Conservation (phyloP, 92 coral and sea anemone genomes). For the Heliopora coerulea region DNA sequence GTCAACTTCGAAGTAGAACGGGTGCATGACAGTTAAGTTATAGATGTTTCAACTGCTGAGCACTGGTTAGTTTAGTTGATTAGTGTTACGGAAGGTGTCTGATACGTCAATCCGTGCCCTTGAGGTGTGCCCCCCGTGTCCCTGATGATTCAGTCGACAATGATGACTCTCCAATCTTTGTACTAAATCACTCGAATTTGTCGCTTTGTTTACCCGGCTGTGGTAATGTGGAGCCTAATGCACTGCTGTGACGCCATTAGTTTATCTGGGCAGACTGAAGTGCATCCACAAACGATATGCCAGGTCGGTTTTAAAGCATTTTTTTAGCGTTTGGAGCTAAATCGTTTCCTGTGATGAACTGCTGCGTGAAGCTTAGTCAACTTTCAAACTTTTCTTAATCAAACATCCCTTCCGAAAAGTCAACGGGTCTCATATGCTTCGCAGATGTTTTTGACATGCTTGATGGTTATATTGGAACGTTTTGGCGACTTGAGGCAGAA, state of each 20-base stretch:
- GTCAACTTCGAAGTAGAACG: slow-evolving; percentile 6
- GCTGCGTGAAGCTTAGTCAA: slow-evolving; percentile 2
- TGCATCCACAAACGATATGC: neutral
- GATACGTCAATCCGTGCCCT: slow-evolving; percentile 41
- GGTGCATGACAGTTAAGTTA: slow-evolving; percentile 17
- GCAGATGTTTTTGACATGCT: slow-evolving; percentile 15
- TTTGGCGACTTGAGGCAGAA: neutral
- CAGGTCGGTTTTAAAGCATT: neutral
- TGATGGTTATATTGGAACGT: neutral
- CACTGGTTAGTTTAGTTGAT: slow-evolving; percentile 16
- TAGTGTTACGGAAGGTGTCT: slow-evolving; percentile 22
- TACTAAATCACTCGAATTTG: slow-evolving; percentile 10
- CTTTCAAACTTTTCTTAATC: slow-evolving; percentile 7
- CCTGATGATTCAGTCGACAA: slow-evolving; percentile 24
- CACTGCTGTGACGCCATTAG: slow-evolving; percentile 12
- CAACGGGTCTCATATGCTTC: neutral
- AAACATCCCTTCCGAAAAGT: neutral
- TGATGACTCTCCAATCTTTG: slow-evolving; percentile 34
- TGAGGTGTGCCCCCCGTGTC: slow-evolving; percentile 40
- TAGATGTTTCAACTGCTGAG: slow-evolving; percentile 24
- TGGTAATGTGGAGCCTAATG: neutral
- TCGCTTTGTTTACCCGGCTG: neutral
- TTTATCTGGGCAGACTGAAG: neutral
- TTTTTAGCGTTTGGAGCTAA: neutral
- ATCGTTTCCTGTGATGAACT: slow-evolving; percentile 21